phyloP scores from a whole-genome alignment of 2,888 invertebrate genomes.

The Mylabris sibirica region DNA sequence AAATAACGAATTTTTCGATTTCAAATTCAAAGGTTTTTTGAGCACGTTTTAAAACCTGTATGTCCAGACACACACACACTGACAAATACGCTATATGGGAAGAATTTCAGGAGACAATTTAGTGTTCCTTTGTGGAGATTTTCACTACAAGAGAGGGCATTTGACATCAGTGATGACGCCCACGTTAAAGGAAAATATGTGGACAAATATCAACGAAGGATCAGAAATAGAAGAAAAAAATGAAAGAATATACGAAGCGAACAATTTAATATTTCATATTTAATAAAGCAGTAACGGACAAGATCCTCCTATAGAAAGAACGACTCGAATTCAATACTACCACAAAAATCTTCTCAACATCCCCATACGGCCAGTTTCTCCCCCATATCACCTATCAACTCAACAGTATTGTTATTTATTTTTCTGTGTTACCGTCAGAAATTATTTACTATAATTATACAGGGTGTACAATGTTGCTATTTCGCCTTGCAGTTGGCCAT shows the following conservation, averaged over 20 bases:
- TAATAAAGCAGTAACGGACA: slow-evolving; percentile 17
- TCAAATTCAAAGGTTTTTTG: background rate
- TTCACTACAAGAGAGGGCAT: background rate
- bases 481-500: too few relatives aligned
- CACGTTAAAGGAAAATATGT: background rate
- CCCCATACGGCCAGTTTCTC: background rate
- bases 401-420: background rate
- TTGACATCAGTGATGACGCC: background rate
- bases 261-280: slow-evolving; percentile 20
- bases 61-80: background rate
- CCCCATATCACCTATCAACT: background rate
- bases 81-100: background rate
- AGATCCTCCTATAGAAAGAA: background rate
- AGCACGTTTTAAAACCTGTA: background rate
- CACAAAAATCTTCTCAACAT: background rate
- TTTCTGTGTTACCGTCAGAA: too few relatives aligned
- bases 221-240: background rate
- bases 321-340: slow-evolving; percentile 5
- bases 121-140: background rate
- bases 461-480: too few relatives aligned
- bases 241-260: slow-evolving; percentile 5
- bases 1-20: too few relatives aligned
- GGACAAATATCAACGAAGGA: background rate
- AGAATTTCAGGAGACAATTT: background rate
- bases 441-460: too few relatives aligned